Conservation (phyloP, 2,113 vertebrate genomes). For the Smithornis capensis region DNA sequence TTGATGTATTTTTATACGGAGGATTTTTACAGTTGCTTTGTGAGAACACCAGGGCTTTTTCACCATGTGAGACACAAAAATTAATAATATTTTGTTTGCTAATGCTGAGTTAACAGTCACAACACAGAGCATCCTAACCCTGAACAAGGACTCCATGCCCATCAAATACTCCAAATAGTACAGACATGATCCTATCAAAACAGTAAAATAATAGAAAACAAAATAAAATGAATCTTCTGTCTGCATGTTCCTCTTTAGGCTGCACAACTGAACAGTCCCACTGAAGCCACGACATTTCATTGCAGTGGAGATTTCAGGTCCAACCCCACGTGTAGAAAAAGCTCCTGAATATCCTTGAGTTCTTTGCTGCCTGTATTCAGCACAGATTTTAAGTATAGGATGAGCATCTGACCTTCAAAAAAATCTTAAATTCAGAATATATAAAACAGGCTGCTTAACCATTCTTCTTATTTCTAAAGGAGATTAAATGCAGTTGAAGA, state of each 20-base stretch:
- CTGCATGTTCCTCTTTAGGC: background rate
- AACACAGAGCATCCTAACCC: background rate
- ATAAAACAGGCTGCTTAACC: constrained; percentile 48
- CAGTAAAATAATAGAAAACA: background rate
- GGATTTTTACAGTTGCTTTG: background rate
- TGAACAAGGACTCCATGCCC: background rate
- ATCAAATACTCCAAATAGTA: background rate
- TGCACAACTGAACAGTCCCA: background rate
- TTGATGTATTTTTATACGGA: background rate
- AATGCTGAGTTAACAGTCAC: background rate
- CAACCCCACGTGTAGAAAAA: background rate
- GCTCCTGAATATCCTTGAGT: background rate
- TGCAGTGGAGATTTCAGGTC: background rate
- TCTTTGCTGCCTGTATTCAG: background rate
- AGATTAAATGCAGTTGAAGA: constrained; percentile 59
- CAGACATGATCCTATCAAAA: background rate
- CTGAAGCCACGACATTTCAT: background rate
- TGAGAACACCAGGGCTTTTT: background rate
- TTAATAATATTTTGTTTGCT: background rate
- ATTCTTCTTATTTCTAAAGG: constrained; percentile 63
- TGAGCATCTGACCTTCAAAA: constrained; percentile 16
- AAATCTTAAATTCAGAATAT: constrained; percentile 50
- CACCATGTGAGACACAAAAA: background rate
- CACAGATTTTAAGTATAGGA: background rate
- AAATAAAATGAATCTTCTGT: background rate